Evolutionary conservation across 1,140 invertebrate genomes (phyloP), one percentile per base, ranked within the genome.

Genomic region (Drosophila sp.): DNA sequence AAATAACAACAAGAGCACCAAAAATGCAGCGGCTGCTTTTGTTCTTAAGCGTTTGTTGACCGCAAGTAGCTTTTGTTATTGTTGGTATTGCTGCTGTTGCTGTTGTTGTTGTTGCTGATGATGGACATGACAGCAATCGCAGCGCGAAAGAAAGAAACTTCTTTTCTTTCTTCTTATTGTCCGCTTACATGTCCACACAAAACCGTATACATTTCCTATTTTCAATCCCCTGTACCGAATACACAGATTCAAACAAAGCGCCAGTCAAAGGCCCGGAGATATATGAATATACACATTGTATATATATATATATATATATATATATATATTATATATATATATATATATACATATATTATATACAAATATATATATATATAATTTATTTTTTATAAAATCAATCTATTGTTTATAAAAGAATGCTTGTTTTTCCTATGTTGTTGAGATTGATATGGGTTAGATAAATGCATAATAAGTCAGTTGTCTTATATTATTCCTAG

Each of bases 21-120:
- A 65, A 34, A 45, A 14, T 67, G 70, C 82, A 67, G 36, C 43
- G 71, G 63, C 62, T 54, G 76, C 82, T 87, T 80, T 86, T 87
- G 78, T 86, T 86, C 82, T 87, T 78, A 63, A 76, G 40, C 66
- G 81, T 82, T 87, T 87, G 63, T 70, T 86, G 82, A 76, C 81
- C 81, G 80, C 73, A 84, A 80, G 54, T 65, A 38, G 76, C 63
- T 46, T 64, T 63, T 73, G 58, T 59, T 48, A 36, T 45, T 77
- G 63, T 56, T 75, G 46, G 3, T 48, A 14, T 8, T 43, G 4
- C 69, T 80, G 58, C 54, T 64, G 46, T 36, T 76, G 62, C 36
- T 54, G 54, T 27, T 72, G 71, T 13, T 72, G 27, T 41, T 32
- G 32, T 3, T 59, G n/a, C n/a, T n/a, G 48, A 45, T 75, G 62